Percentiles rank a stretch among this genome's conserved stretches.
Conservation (phyloP, 2,888 invertebrate species). For the Monoplex corrugatus region DNA sequence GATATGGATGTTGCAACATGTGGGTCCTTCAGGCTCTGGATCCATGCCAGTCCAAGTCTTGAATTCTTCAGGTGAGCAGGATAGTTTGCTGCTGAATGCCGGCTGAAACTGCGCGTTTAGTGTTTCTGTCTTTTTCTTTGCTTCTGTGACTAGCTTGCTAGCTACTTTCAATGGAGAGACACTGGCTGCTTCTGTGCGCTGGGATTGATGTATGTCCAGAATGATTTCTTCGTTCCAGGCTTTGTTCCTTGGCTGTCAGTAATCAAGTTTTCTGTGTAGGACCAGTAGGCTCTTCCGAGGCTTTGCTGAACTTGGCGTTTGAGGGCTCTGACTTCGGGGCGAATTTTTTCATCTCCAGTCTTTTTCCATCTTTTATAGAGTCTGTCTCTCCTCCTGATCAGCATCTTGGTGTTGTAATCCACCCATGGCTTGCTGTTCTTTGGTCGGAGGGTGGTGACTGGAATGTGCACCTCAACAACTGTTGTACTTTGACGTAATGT, state of each 20-base stretch:
- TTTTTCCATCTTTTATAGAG: constrained; percentile 25
- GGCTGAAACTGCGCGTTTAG: too few relatives aligned
- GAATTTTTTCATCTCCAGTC: background rate
- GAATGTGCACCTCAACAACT: background rate
- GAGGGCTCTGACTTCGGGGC: background rate
- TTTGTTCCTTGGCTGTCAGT: background rate
- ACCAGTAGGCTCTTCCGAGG: background rate
- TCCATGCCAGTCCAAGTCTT: too few relatives aligned
- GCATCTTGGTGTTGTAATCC: background rate
- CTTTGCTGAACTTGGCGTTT: background rate
- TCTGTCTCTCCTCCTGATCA: constrained; percentile 15
- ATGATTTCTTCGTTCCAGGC: background rate
- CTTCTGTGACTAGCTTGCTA: too few relatives aligned
- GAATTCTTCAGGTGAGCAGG: too few relatives aligned
- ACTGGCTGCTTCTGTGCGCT: too few relatives aligned
- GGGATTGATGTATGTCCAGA: too few relatives aligned
- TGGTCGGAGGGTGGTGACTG: background rate
- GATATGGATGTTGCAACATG: too few relatives aligned
- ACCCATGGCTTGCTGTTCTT: constrained; percentile 22
- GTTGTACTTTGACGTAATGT: background rate
- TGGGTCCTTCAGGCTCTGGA: too few relatives aligned
- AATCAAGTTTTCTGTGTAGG: background rate
- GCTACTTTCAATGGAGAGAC: too few relatives aligned
- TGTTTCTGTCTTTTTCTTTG: too few relatives aligned
- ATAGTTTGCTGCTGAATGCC: too few relatives aligned